Percentiles rank a stretch among this genome's conserved stretches.
phyloP scores from a whole-genome alignment of 2,888 invertebrate species.

The Trachelus iudaicus region DNA sequence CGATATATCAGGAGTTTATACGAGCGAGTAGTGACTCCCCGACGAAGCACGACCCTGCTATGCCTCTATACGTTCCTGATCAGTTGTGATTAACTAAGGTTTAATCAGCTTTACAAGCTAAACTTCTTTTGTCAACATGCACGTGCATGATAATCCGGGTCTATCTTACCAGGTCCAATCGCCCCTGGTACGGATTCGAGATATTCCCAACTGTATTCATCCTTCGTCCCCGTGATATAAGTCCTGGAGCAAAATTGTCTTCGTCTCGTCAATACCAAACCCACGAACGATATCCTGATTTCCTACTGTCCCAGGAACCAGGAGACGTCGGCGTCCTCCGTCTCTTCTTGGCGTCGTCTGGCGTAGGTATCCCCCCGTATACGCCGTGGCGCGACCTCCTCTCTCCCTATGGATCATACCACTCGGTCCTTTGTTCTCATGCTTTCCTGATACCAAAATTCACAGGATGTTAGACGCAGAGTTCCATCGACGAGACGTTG shows the following conservation, averaged over 20 bases:
- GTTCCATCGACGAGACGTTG: not conserved
- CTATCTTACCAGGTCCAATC: conserved; percentile 43
- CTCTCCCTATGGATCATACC: not conserved
- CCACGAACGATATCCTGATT: conserved; percentile 19
- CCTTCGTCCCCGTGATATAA: conserved; percentile 19
- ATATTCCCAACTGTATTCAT: conserved; percentile 19
- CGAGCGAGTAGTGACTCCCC: not conserved
- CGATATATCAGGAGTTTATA: conserved; percentile 39
- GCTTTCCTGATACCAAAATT: conserved; percentile 50
- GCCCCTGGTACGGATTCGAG: conserved; percentile 10
- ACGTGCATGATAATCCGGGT: conserved; percentile 62
- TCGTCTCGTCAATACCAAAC: not conserved
- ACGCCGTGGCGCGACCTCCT: conserved; percentile 2
- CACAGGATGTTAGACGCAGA: conserved; percentile 50
- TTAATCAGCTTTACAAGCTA: conserved; percentile 65
- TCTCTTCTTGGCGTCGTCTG: not conserved
- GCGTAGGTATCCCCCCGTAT: not conserved
- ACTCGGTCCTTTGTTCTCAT: conserved; percentile 12
- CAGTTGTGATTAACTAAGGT: conserved; percentile 63
- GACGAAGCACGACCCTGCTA: conserved; percentile 9
- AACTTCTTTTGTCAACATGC: conserved; percentile 64
- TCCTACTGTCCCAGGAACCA: conserved; percentile 13
- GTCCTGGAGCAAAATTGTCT: not conserved
- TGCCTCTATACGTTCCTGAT: conserved; percentile 45
- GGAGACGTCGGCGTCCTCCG: not conserved